These are phyloP conservation scores for Apis mellifera DNA, from an alignment of 1,140 invertebrate species.

Conservation along the genomic window DNA sequence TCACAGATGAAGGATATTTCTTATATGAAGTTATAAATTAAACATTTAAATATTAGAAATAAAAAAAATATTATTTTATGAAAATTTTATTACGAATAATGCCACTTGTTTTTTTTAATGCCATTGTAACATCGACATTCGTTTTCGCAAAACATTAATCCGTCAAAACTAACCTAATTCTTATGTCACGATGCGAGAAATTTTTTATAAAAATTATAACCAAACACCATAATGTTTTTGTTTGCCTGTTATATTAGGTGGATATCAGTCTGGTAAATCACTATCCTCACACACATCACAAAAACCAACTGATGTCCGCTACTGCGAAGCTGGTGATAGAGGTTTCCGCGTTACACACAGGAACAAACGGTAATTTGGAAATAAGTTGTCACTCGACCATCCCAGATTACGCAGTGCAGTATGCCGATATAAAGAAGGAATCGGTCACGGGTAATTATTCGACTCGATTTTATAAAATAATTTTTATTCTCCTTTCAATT, in stretches of 20 bases:
- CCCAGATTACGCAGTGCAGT: constrained; percentile 86
- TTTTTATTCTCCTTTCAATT: background rate
- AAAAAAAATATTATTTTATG: too few species aligned
- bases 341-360: constrained; percentile 84
- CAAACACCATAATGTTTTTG: background rate
- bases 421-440: constrained; percentile 86
- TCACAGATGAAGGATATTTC: too few species aligned
- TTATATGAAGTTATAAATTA: too few species aligned
- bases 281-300: constrained; percentile 70
- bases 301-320: constrained; percentile 69
- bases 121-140: too few species aligned
- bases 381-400: constrained; percentile 88
- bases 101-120: too few species aligned
- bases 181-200: too few species aligned
- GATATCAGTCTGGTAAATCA: constrained; percentile 69
- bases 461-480: background rate
- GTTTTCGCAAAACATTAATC: too few species aligned
- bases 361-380: constrained; percentile 85
- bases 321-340: constrained; percentile 83
- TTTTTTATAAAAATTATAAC: background rate
- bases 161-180: too few species aligned
- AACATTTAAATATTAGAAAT: too few species aligned
- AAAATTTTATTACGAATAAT: too few species aligned
- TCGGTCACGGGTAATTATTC: constrained; percentile 83
- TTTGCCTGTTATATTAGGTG: constrained; percentile 62